Conservation (phyloP, 2,888 invertebrate species). For the Spisula subtruncata region DNA sequence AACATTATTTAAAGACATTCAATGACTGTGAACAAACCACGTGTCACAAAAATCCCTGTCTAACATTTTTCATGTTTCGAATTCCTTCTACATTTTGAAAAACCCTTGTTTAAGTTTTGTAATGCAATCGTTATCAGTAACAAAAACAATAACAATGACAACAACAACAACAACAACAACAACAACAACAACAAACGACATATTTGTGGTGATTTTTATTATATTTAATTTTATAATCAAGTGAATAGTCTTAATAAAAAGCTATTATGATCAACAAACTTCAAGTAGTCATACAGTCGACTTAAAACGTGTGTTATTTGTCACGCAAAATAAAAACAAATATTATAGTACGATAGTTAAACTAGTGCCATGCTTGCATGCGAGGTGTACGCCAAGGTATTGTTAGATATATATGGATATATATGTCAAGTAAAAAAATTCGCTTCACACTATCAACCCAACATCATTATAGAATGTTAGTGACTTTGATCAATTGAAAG, state of each 20-base stretch:
- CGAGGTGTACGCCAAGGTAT: background rate
- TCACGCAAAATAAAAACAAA: background rate
- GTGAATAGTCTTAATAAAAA: slow-evolving; percentile 23
- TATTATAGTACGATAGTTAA: background rate
- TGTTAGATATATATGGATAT: background rate
- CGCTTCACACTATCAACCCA: too few relatives aligned
- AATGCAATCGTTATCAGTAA: too few relatives aligned
- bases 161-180: background rate
- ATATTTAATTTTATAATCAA: slow-evolving; percentile 24
- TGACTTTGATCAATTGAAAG: too few relatives aligned
- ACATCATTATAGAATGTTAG: too few relatives aligned
- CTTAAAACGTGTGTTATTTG: slow-evolving; percentile 15
- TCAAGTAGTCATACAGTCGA: slow-evolving; percentile 8
- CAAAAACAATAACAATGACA: too few relatives aligned
- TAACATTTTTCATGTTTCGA: too few relatives aligned
- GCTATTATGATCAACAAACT: slow-evolving; percentile 20
- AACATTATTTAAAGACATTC: too few relatives aligned
- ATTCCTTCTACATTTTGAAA: too few relatives aligned
- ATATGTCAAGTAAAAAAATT: too few relatives aligned
- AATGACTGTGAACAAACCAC: too few relatives aligned
- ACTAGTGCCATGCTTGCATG: background rate
- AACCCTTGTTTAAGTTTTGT: too few relatives aligned
- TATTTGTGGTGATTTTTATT: slow-evolving; percentile 26
- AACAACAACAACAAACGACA: background rate
- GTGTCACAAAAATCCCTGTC: too few relatives aligned